Evolutionary conservation across 2,888 invertebrate species (phyloP), one percentile per base, ranked within the genome.

Genomic region (Taphrorychus bicolor): DNA sequence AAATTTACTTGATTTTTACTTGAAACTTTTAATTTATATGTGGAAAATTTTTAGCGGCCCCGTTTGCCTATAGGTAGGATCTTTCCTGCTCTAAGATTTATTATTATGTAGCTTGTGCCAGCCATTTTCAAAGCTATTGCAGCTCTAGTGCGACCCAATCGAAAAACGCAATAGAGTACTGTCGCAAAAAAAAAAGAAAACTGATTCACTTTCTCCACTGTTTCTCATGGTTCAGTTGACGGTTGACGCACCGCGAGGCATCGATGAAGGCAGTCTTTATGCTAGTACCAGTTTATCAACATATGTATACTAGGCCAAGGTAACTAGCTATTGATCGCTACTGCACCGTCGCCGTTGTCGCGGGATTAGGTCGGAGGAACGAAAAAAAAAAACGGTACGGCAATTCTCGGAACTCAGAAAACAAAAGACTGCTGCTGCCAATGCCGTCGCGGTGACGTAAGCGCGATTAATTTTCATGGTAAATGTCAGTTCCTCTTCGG

Each of bases 391-490:
- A 58, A 49, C 52, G n/a, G 61, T 57, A 51, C 49, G 53, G 40
- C 42, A 60, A 56, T 69, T 69, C 69, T 69, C 64, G 64, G 69
- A 69, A 69, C 59, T 41, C 51, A 59, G 48, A 57, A 64, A 69
- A 69, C 69, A 59, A 69, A 64, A 51, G 59, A 65, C 19, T 54
- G 54, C 57, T 42, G 51, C 66, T 60, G 51, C 48, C 52, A 64
- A 59, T 52, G 67, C 60, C 67, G 61, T 22, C 51, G 53, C 32
- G 21, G 60, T 67, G 66, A 70, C 70, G 70, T 67, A 63, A 67
- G 60, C 70, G 59, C 59, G 52, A 59, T 69, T 64, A 69, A 69
- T 64, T 64, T 69, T 64, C 57, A 69, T 64, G 69, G 59, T 64
- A 62, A 68, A 63, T 68, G 68, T 62, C 59, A 68, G 68, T 68